Conservation (phyloP, 2,888 invertebrate genomes). For the Molanna angustata region DNA sequence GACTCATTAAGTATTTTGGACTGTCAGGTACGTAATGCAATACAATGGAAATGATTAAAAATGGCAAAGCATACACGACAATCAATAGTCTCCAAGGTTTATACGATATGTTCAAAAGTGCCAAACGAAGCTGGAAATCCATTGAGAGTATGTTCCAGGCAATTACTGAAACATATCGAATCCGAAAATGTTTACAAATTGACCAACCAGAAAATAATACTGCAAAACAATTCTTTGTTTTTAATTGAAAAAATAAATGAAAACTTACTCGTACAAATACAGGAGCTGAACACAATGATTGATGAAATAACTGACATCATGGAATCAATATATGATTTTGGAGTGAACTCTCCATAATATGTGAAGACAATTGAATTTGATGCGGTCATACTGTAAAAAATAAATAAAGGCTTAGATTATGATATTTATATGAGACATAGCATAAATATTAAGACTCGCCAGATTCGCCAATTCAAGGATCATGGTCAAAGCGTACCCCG, state of each 20-base stretch:
- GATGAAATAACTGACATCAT: slow-evolving; percentile 22
- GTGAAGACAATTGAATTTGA: slow-evolving; percentile 18
- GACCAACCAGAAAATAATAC: too few species aligned
- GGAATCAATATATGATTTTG: slow-evolving; percentile 19
- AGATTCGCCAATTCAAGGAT: too few species aligned
- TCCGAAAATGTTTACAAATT: too few species aligned
- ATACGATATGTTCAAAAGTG: slow-evolving; percentile 54
- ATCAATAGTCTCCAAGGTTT: slow-evolving; percentile 77
- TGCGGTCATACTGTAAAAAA: slow-evolving; percentile 23
- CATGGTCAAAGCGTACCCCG: too few species aligned
- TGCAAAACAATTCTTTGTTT: too few species aligned
- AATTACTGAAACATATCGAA: slow-evolving; percentile 51
- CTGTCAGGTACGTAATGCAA: slow-evolving; percentile 67
- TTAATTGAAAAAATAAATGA: too few species aligned
- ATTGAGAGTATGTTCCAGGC: slow-evolving; percentile 68
- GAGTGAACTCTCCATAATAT: slow-evolving; percentile 27
- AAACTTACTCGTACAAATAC: too few species aligned
- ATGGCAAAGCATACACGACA: slow-evolving; percentile 61
- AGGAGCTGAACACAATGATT: slow-evolving; percentile 16
- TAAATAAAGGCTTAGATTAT: background rate
- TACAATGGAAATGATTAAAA: slow-evolving; percentile 56
- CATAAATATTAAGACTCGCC: too few species aligned
- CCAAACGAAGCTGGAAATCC: slow-evolving; percentile 45
- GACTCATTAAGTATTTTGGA: slow-evolving; percentile 66
- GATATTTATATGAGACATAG: too few species aligned